Base-by-base conservation (phyloP, 2,797 vertebrate species). In the Limosa lapponica region DNA sequence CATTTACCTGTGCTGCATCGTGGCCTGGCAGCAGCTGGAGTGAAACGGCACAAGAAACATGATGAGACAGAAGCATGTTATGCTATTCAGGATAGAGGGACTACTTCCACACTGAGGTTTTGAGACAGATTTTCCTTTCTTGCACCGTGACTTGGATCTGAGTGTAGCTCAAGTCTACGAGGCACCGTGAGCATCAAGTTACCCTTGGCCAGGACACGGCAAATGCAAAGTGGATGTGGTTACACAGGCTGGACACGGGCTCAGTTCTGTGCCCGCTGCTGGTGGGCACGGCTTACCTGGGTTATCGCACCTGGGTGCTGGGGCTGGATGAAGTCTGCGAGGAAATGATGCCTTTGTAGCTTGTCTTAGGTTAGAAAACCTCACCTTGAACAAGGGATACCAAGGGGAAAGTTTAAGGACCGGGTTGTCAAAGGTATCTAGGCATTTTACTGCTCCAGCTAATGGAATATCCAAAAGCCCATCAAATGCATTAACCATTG, bases 241-340 rank as follows among this genome's bases (percentile, higher is more conserved):
- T 80, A 37, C 27, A 18, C 10, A 58, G 51, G 28, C 28, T 41
- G 55, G 65, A 73, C 27, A 11, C 0, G 3, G 44, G 23, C 7
- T 3, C 34, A 20, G 41, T 39, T 87, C 51, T 37, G 34, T 37
- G 64, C 51, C n/a, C 30, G 4, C 8, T 71, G 15, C 66, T 49
- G 17, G 18, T 70, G 24, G 34, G 3, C 51, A 65, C 6, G 37
- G 39, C 27, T 66, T 77, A 27, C 46, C n/a, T n/a, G 39, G 36
- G 36, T 51, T 49, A 34, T 65, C 0, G 0, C 14, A 74, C 15
- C 16, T n/a, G 36, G 2, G 1, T 62, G 27, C 64, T 58, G 49
- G 32, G 54, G 10, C 44, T 93, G 77, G 46, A 28, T 57, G 25
- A 77, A 61, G 7, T n/a, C 46, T 57, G 11, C 72, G 58, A 80